Evolutionary conservation across 1,140 invertebrate genomes (phyloP).

Genomic region (Schlechtendalia chinensis): DNA sequence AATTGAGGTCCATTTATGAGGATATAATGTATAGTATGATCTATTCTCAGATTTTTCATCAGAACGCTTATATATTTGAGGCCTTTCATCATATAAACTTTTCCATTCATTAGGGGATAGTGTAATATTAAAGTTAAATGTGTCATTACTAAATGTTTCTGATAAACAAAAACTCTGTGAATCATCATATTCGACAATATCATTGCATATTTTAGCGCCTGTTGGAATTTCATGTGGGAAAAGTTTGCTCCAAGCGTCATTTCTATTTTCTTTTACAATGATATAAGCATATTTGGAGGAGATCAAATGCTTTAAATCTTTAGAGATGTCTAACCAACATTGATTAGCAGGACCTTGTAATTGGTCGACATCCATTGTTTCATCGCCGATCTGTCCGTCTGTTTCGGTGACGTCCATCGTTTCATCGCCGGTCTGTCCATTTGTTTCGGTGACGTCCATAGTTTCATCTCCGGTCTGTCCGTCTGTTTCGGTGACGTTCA

Average conservation of each 20-base stretch:
- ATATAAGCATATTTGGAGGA: not conserved
- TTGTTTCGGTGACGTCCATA: too few relatives aligned
- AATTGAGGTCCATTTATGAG: not conserved
- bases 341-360: not conserved
- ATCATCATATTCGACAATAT: too few relatives aligned
- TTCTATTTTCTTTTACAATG: not conserved
- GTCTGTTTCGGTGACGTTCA: too few relatives aligned
- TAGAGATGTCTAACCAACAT: not conserved
- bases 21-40: not conserved
- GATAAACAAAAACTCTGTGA: too few relatives aligned
- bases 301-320: not conserved
- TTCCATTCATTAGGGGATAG: not conserved
- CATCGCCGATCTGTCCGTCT: too few relatives aligned
- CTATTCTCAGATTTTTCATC: not conserved
- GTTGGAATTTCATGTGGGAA: not conserved
- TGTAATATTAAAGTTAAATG: not conserved
- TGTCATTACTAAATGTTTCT: too few relatives aligned
- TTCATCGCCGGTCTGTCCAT: too few relatives aligned
- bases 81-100: not conserved
- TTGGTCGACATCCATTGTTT: too few relatives aligned
- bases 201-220: not conserved
- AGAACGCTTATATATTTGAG: not conserved
- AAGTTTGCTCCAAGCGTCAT: not conserved
- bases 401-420: too few relatives aligned
- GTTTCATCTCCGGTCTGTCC: too few relatives aligned